Conservation (phyloP, 1,140 invertebrate genomes). For the Atta colombica region DNA sequence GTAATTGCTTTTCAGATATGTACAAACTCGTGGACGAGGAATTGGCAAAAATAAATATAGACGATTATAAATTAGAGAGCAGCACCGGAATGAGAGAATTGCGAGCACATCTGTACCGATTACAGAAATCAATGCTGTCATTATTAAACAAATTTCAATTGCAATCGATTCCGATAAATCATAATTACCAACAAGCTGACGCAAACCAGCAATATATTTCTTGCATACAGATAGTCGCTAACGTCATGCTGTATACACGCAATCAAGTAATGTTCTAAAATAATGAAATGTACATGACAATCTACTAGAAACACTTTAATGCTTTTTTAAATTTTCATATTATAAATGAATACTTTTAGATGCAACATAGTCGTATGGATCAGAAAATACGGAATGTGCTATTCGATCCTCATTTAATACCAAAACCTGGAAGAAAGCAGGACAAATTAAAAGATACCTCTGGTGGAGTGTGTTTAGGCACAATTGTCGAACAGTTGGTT, state of each 20-base stretch:
- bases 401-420: slow-evolving; percentile 82
- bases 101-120: slow-evolving; percentile 87
- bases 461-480: slow-evolving; percentile 80
- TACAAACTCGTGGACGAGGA: slow-evolving; percentile 85
- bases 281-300: background rate
- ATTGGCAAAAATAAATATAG: slow-evolving; percentile 72
- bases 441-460: slow-evolving; percentile 77
- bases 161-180: slow-evolving; percentile 67
- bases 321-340: background rate
- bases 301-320: background rate
- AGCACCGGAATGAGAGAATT: slow-evolving; percentile 87
- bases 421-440: slow-evolving; percentile 75
- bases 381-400: slow-evolving; percentile 84
- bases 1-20: slow-evolving; percentile 79
- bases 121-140: slow-evolving; percentile 91
- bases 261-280: slow-evolving; percentile 79
- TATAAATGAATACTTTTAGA: slow-evolving; percentile 67
- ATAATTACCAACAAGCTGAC: slow-evolving; percentile 70
- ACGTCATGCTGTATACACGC: slow-evolving; percentile 90
- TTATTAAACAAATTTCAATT: slow-evolving; percentile 90
- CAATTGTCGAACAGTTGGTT: slow-evolving; percentile 82
- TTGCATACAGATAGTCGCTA: slow-evolving; percentile 88
- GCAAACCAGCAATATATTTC: slow-evolving; percentile 79
- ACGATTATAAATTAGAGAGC: slow-evolving; percentile 79
- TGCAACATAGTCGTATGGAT: slow-evolving; percentile 85